phyloP scores from a whole-genome alignment of 2,797 vertebrate species.

The Periophthalmus magnuspinnatus region DNA sequence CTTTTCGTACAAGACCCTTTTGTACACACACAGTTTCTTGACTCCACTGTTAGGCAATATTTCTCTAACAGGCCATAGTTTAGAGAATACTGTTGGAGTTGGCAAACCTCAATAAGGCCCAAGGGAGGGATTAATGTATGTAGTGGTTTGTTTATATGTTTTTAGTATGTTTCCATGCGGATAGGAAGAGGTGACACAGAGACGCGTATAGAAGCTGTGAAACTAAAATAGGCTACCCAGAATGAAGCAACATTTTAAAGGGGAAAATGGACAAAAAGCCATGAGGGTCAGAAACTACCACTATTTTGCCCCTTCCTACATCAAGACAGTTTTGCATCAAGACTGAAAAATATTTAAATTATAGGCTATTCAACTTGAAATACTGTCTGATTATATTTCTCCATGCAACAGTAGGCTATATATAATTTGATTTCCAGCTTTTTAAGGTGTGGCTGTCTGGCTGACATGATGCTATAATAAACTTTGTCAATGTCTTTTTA shows the following conservation, averaged over 20 bases:
- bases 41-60: slow-evolving; percentile 36
- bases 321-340: neutral
- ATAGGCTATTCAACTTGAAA: neutral
- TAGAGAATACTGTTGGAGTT: slow-evolving; percentile 48
- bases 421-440: slow-evolving; percentile 11
- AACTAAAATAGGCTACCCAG: slow-evolving; percentile 49
- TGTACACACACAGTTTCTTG: slow-evolving; percentile 35
- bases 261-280: slow-evolving; percentile 17
- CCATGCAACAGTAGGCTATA: neutral
- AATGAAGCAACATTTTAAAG: slow-evolving; percentile 26
- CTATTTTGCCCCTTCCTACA: neutral
- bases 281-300: neutral
- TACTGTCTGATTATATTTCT: neutral
- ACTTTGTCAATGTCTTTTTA: slow-evolving; percentile 56
- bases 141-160: slow-evolving; percentile 41
- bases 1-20: slow-evolving; percentile 25
- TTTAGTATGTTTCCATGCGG: slow-evolving; percentile 44
- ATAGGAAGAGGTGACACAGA: slow-evolving; percentile 46
- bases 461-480: neutral
- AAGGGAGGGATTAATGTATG: slow-evolving; percentile 45
- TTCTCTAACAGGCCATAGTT: slow-evolving; percentile 41
- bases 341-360: neutral
- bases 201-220: slow-evolving; percentile 57
- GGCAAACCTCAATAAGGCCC: slow-evolving; percentile 48
- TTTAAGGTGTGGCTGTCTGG: slow-evolving; percentile 1